A percentile compares a stretch with the other conserved stretches of the same genome.
These are phyloP conservation scores for Rhagoletis zephyria DNA, from an alignment of 1,140 invertebrate species.

Conservation along the genomic window DNA sequence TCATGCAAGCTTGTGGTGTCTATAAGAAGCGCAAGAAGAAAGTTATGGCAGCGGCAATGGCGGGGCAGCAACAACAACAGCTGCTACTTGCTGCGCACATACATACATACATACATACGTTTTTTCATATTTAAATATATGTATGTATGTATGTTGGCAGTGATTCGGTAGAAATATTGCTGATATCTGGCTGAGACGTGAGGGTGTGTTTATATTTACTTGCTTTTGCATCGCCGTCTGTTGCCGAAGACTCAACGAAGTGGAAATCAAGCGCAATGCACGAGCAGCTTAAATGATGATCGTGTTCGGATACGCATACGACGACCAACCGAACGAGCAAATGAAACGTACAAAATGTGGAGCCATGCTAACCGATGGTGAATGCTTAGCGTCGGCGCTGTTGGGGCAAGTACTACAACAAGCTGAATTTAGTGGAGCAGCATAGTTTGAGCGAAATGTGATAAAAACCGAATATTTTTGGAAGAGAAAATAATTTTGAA, in stretches of 20 bases:
- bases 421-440: neutral
- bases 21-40: neutral
- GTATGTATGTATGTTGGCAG: neutral
- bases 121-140: neutral
- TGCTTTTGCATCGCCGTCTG: neutral
- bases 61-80: neutral
- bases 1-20: neutral
- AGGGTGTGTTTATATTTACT: neutral
- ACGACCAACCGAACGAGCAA: slow-evolving; percentile 60
- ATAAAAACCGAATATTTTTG: too few species aligned
- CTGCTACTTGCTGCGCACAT: neutral
- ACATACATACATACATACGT: too few species aligned
- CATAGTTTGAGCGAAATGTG: too few species aligned
- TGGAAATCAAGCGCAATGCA: neutral
- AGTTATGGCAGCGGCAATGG: neutral
- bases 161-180: neutral
- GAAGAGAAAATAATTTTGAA: too few species aligned
- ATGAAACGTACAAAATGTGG: neutral
- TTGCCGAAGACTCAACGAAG: neutral
- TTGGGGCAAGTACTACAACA: neutral
- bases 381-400: neutral
- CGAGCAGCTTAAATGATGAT: neutral
- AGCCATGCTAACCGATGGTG: neutral
- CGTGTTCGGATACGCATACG: slow-evolving; percentile 47
- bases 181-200: neutral